phyloP scores from a whole-genome alignment of 1,140 invertebrate species.

The Pseudomyrmex cubaensis region DNA sequence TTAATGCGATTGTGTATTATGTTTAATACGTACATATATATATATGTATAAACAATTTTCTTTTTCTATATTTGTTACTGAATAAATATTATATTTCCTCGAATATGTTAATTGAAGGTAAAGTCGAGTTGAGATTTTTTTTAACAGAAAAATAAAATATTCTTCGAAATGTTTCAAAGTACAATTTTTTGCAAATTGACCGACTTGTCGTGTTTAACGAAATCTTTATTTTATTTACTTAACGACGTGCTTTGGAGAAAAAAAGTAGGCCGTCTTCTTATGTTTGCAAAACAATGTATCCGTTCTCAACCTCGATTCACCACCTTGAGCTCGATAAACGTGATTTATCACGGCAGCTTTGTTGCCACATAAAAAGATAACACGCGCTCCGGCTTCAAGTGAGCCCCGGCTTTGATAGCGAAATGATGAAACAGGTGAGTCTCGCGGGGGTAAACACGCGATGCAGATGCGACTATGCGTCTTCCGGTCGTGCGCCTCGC shows the following conservation, averaged over 20 bases:
- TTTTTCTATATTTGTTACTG: no score
- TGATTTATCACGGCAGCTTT: slow-evolving; percentile 64
- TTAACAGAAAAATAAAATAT: neutral
- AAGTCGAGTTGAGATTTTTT: neutral
- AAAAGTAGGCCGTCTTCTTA: neutral
- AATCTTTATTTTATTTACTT: neutral
- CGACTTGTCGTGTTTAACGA: neutral
- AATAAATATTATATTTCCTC: no score
- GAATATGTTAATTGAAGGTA: no score
- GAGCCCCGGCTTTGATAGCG: slow-evolving; percentile 65
- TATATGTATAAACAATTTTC: no score
- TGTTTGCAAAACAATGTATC: slow-evolving; percentile 1
- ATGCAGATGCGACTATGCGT: slow-evolving; percentile 57
- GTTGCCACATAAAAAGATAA: slow-evolving; percentile 62
- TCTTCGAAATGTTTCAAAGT: neutral
- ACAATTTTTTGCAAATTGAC: neutral
- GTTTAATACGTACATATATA: no score
- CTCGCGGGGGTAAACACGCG: slow-evolving; percentile 52
- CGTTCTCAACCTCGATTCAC: slow-evolving; percentile 53
- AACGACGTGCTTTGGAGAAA: slow-evolving; percentile 7
- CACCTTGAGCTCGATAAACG: slow-evolving; percentile 69
- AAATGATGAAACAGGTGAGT: slow-evolving; percentile 72
- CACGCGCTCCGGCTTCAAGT: slow-evolving; percentile 43
- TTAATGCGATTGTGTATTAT: no score
- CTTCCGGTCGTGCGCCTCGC: slow-evolving; percentile 63